Percentiles rank a stretch among this genome's conserved stretches.
Evolutionary conservation across 2,888 invertebrate genomes (phyloP).

Genomic region (Iphiclides podalirius): DNA sequence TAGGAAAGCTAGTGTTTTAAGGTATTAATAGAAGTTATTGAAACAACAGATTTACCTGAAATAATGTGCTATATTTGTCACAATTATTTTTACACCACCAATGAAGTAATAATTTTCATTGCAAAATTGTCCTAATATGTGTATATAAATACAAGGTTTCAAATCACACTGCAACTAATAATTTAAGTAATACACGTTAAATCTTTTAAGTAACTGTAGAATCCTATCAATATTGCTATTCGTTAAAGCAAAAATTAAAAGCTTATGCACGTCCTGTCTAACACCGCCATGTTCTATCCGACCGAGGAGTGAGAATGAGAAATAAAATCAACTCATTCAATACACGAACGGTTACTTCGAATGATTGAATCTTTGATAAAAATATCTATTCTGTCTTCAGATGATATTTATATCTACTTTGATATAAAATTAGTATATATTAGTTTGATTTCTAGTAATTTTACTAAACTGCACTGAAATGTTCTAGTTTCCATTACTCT

Average conservation of each 20-base stretch:
- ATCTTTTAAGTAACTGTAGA: constrained; percentile 30
- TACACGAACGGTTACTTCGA: constrained; percentile 37
- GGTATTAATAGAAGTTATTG: constrained; percentile 30
- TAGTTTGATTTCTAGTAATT: too few species aligned
- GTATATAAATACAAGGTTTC: constrained; percentile 35
- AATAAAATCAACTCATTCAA: constrained; percentile 28
- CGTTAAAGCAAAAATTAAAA: constrained; percentile 65
- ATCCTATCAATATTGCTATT: constrained; percentile 49
- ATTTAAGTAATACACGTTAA: constrained; percentile 27
- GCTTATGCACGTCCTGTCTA: constrained; percentile 74
- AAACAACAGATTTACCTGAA: constrained; percentile 68
- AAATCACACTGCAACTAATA: constrained; percentile 38
- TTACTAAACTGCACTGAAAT: too few species aligned
- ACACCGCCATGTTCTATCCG: constrained; percentile 76
- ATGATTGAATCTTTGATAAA: constrained; percentile 19
- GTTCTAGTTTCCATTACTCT: too few species aligned
- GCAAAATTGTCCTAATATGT: constrained; percentile 54
- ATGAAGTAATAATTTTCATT: constrained; percentile 75
- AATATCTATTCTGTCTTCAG: background rate
- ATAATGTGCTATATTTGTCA: constrained; percentile 69
- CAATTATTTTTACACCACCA: constrained; percentile 79
- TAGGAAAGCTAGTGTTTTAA: constrained; percentile 19
- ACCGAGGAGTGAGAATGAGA: constrained; percentile 44
- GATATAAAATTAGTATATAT: too few species aligned
- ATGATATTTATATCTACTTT: constrained; percentile 16